Evolutionary conservation across 2,113 vertebrate species (phyloP).

Genomic region (Eulacestoma nigropectus): DNA sequence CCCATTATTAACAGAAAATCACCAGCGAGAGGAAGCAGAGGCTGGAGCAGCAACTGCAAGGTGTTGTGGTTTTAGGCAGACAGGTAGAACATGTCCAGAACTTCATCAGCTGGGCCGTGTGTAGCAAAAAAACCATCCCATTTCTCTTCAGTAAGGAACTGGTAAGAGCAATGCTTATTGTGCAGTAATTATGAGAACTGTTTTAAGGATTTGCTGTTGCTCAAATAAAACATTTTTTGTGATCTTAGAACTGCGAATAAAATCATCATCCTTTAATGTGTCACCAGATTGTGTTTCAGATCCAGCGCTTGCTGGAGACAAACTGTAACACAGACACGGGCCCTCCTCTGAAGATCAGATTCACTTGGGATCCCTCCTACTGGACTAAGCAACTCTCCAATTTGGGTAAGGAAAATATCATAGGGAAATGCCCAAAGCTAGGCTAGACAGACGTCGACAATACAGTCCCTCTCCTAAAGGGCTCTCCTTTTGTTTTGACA

Average conservation of each 20-base stretch:
- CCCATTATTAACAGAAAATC: constrained; percentile 76
- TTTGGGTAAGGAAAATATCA: constrained; percentile 75
- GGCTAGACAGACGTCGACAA: background rate
- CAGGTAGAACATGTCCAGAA: constrained; percentile 95
- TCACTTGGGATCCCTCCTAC: constrained; percentile 96
- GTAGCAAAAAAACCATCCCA: constrained; percentile 85
- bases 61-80: constrained; percentile 85
- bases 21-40: constrained; percentile 86
- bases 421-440: background rate
- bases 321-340: constrained; percentile 78
- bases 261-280: background rate
- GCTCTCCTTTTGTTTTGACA: background rate
- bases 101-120: constrained; percentile 93
- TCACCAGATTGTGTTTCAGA: constrained; percentile 91
- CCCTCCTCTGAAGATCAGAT: constrained; percentile 88
- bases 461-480: background rate
- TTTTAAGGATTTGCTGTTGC: background rate
- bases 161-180: constrained; percentile 71
- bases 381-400: constrained; percentile 93
- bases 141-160: constrained; percentile 96
- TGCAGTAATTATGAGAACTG: background rate
- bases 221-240: background rate
- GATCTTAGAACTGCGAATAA: background rate
- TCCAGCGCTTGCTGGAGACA: constrained; percentile 88
- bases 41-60: constrained; percentile 90